phyloP scores from a whole-genome alignment of 2,888 invertebrate genomes.

The Ceratothoa steindachneri region DNA sequence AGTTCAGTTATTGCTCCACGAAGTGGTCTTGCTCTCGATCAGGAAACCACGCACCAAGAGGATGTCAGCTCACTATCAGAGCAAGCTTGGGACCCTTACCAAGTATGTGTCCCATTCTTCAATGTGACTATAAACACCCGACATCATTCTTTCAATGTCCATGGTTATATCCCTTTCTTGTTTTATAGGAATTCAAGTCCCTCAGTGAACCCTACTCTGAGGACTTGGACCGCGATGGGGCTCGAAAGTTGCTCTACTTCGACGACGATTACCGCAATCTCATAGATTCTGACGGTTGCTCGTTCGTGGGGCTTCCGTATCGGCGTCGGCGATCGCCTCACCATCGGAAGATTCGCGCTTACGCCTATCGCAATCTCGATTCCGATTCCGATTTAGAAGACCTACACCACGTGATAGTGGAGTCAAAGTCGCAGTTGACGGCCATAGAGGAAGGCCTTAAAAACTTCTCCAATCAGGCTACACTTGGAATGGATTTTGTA shows the following conservation, averaged over 20 bases:
- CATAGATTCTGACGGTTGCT: constrained; percentile 72
- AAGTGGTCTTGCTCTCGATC: constrained; percentile 49
- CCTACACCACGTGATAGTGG: constrained; percentile 62
- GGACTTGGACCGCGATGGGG: constrained; percentile 77
- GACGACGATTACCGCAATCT: constrained; percentile 86
- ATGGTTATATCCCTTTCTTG: too few relatives aligned
- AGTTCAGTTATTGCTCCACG: neutral
- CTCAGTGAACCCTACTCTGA: constrained; percentile 82
- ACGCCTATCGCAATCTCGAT: constrained; percentile 51
- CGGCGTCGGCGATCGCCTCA: constrained; percentile 39
- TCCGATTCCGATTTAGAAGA: constrained; percentile 68
- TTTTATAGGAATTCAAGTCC: constrained; percentile 80
- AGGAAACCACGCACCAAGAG: constrained; percentile 51
- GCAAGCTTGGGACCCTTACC: constrained; percentile 93
- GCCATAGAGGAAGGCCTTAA: constrained; percentile 61
- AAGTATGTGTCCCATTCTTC: constrained; percentile 62
- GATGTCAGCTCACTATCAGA: constrained; percentile 81
- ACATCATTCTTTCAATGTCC: too few relatives aligned
- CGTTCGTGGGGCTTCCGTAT: constrained; percentile 35
- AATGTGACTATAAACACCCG: too few relatives aligned
- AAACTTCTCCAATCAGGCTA: constrained; percentile 51
- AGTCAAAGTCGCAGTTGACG: constrained; percentile 62
- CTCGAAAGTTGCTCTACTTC: constrained; percentile 74
- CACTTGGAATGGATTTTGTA: constrained; percentile 36
- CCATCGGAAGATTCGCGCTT: constrained; percentile 22